Evolutionary conservation across 2,113 vertebrate species (phyloP).

Genomic region (Eupsittula cactorum): DNA sequence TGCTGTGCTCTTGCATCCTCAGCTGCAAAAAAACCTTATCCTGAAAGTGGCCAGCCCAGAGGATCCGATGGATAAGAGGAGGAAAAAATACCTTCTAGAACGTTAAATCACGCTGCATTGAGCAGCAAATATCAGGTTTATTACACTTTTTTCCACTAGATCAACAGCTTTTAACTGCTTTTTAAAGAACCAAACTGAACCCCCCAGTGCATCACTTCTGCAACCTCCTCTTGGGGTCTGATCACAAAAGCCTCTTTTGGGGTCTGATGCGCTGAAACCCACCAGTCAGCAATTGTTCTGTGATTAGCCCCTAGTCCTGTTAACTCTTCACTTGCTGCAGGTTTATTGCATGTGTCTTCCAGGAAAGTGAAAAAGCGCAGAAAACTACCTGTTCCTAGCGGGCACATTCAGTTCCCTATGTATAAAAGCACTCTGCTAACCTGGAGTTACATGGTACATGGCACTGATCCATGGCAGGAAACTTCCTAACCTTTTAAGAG

Average conservation of each 20-base stretch:
- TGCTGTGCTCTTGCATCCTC: neutral
- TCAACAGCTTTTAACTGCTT: neutral
- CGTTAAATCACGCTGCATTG: neutral
- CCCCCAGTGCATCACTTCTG: accelerated
- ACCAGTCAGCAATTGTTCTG: neutral
- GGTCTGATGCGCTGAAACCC: neutral
- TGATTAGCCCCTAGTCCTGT: neutral
- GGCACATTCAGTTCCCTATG: neutral
- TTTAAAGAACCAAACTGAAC: neutral
- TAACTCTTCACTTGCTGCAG: neutral
- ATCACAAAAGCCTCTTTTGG: neutral
- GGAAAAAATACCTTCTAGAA: neutral
- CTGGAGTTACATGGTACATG: accelerated
- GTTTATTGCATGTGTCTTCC: neutral
- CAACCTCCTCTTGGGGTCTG: neutral
- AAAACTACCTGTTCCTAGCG: neutral
- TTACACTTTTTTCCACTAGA: neutral
- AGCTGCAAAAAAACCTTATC: neutral
- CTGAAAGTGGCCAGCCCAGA: neutral
- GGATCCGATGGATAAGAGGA: neutral
- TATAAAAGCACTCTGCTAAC: neutral
- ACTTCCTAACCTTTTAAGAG: neutral
- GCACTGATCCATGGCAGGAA: neutral
- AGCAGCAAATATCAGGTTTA: neutral
- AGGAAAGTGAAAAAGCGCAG: neutral